Evolutionary conservation across 1,140 invertebrate genomes (phyloP), one percentile per base, ranked within the genome.

Genomic region (Laupala kohalensis): DNA sequence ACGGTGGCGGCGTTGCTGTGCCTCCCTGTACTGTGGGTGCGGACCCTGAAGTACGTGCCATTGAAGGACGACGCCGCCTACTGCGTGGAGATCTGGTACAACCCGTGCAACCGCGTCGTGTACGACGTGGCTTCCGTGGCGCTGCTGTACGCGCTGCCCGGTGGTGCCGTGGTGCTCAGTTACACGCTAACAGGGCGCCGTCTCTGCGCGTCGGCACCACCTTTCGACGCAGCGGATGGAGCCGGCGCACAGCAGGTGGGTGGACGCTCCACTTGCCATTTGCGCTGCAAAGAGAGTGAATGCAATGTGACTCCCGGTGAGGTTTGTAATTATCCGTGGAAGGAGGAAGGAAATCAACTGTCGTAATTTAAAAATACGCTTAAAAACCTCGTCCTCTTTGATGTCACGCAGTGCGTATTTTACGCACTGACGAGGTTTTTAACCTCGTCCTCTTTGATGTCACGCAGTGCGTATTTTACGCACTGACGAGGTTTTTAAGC

Each of bases 101-200:
- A 75, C 6, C 28, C 23, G 24, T n/a, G 63, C n/a, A 25, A 27
- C 3, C 63, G 70, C 24, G 68, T 28, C 27, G 26, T 82, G 23
- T 89, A 90, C 76, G 89, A 89, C 2, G 80, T 86, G 6, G 82
- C 88, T 65, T 88, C 88, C 74, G 90, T 92, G 75, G 82, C 88
- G 0, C 78, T 90, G 30, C 88, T 92, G 37, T 92, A 92, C 76
- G 86, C 88, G 6, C 83, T 91, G 70, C 90, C 90, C 5, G 89
- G 90, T n/a, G 83, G 84, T 72, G 85, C 91, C 28, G 87, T 91
- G 69, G 82, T 89, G 26, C 78, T 86, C 12, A 86, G 89, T 0
- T 92, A 92, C 77, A 85, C 87, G 0, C 80, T 90, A 76, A 92
- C 91, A 86, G 90, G 90, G 0, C 81, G 86, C 37, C 84, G 86